Conservation (phyloP, 1,140 invertebrate species). For the Leptonema lineaticorne region DNA sequence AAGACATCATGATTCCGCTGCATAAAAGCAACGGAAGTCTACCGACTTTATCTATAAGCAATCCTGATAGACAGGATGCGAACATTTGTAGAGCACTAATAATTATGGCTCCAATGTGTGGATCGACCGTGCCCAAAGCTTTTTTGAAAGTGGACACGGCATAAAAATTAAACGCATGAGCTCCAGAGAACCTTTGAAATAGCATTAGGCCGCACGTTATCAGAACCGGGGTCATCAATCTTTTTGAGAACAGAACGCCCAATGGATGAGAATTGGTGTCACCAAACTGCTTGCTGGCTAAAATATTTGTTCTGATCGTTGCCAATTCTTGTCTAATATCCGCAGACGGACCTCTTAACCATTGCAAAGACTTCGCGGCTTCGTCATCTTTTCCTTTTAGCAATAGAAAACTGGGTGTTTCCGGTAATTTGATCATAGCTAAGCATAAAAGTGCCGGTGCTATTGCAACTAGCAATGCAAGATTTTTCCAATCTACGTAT, state of each 20-base stretch:
- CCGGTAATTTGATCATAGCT: constrained; percentile 72
- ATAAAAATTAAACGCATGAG: constrained; percentile 81
- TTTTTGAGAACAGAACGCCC: constrained; percentile 54
- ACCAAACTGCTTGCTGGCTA: constrained; percentile 54
- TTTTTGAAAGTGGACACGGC: constrained; percentile 78
- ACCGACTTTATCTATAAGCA: constrained; percentile 78
- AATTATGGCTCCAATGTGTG: constrained; percentile 78
- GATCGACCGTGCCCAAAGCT: constrained; percentile 75
- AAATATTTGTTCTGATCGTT: constrained; percentile 66
- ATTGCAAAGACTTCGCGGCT: constrained; percentile 73
- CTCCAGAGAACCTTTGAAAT: constrained; percentile 80
- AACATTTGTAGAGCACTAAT: constrained; percentile 76
- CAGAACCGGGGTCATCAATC: constrained; percentile 66
- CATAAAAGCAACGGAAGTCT: constrained; percentile 74
- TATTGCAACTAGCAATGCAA: constrained; percentile 72
- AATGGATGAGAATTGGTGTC: constrained; percentile 45
- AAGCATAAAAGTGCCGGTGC: constrained; percentile 71
- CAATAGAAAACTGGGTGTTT: constrained; percentile 80
- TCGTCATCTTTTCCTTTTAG: constrained; percentile 73
- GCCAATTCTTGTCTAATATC: constrained; percentile 72
- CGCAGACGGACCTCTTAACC: constrained; percentile 71
- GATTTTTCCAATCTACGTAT: constrained; percentile 77
- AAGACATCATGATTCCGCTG: constrained; percentile 80
- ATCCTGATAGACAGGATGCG: constrained; percentile 74
- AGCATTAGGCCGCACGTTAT: constrained; percentile 84